Conservation (phyloP, 2,888 invertebrate species). For the Willowsia nigromaculata region DNA sequence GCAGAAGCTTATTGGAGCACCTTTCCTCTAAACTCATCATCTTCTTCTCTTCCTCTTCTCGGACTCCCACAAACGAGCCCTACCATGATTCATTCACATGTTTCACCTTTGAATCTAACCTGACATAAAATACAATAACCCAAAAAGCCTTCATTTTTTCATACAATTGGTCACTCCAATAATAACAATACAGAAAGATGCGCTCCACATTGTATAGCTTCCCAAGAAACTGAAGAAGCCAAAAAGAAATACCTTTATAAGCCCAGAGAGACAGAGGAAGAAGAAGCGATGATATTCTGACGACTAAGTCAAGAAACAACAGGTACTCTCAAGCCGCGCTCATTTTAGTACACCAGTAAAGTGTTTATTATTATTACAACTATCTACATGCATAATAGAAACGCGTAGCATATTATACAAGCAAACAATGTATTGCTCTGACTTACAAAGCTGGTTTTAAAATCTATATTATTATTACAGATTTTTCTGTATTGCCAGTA, state of each 20-base stretch:
- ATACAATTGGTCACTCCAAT: conserved; percentile 37
- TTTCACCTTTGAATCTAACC: conserved; percentile 26
- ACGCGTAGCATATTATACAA: background rate
- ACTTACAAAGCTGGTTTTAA: conserved; percentile 3
- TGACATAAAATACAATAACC: background rate
- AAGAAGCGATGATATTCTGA: conserved; percentile 15
- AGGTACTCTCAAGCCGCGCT: background rate
- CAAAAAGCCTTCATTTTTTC: background rate
- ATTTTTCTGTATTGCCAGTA: conserved; percentile 8
- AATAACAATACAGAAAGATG: conserved; percentile 12
- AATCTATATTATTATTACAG: conserved; percentile 9
- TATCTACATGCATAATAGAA: background rate
- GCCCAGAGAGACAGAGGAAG: background rate
- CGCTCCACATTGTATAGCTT: conserved; percentile 17
- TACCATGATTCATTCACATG: conserved; percentile 61
- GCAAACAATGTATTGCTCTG: background rate
- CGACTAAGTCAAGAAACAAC: conserved; percentile 35
- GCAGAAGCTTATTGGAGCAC: conserved; percentile 50
- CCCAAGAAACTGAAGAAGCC: background rate
- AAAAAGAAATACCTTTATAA: background rate
- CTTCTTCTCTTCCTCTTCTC: conserved; percentile 12
- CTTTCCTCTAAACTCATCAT: conserved; percentile 5
- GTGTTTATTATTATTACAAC: conserved; percentile 4
- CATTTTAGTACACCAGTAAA: background rate
- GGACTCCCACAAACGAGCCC: conserved; percentile 37